These are phyloP conservation scores for Euleptes europaea DNA, from an alignment of 2,113 vertebrate species.

Conservation along the genomic window DNA sequence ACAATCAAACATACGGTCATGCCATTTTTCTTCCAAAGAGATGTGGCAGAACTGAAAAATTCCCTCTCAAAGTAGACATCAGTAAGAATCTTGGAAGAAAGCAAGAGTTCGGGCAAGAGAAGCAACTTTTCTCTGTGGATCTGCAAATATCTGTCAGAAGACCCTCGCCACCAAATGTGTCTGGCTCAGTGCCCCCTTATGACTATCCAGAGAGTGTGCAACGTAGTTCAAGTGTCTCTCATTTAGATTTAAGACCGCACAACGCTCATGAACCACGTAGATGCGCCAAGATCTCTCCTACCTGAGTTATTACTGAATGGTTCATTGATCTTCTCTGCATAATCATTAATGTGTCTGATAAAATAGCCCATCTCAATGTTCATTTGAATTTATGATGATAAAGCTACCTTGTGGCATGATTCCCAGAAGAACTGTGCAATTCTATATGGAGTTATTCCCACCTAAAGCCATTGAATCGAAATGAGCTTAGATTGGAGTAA, in stretches of 20 bases:
- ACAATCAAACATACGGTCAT: too few species aligned
- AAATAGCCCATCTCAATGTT: constrained; percentile 35
- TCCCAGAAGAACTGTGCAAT: constrained; percentile 22
- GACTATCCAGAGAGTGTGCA: neutral
- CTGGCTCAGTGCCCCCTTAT: neutral
- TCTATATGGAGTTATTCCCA: too few species aligned
- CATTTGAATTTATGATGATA: constrained; percentile 43
- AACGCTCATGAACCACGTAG: neutral
- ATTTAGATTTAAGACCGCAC: neutral
- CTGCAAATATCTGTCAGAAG: too few species aligned
- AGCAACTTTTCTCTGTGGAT: too few species aligned
- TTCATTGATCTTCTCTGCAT: constrained; percentile 12
- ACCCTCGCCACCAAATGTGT: neutral
- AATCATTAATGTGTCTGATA: constrained; percentile 31
- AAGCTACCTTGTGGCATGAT: constrained; percentile 33
- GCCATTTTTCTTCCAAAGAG: neutral
- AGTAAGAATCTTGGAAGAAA: neutral
- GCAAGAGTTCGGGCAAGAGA: too few species aligned
- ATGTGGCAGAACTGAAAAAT: neutral
- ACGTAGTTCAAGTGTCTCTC: constrained; percentile 25
- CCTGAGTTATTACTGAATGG: constrained; percentile 15
- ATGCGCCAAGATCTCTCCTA: neutral
- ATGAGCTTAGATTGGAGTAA: too few species aligned
- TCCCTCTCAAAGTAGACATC: neutral
- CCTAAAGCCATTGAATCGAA: too few species aligned